Percentiles rank a stretch among this genome's conserved stretches.
Conservation (phyloP, 2,113 vertebrate genomes). For the Albula glossodonta region DNA sequence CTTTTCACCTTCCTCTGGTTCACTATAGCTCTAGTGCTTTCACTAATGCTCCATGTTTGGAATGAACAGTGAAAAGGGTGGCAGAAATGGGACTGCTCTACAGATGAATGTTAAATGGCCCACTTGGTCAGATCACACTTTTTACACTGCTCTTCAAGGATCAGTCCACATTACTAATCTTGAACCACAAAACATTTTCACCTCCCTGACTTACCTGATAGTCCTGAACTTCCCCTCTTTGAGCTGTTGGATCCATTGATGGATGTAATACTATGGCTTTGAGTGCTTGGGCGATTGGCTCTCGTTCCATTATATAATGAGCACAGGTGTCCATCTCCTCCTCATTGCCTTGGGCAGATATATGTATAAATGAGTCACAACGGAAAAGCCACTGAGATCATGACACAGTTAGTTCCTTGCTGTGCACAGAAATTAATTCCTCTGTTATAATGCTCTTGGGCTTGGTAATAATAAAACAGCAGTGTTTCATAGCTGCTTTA, state of each 20-base stretch:
- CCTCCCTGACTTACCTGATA: background rate
- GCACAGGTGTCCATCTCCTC: slow-evolving; percentile 17
- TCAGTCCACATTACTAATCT: background rate
- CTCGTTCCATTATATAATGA: slow-evolving; percentile 15
- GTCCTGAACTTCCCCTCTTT: background rate
- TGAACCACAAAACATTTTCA: background rate
- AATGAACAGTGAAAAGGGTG: too few relatives aligned
- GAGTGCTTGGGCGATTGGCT: slow-evolving; percentile 3
- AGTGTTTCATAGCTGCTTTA: background rate
- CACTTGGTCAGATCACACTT: too few relatives aligned
- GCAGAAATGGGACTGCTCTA: too few relatives aligned
- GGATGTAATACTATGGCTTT: background rate
- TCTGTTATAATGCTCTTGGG: slow-evolving; percentile 8
- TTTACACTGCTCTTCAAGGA: too few relatives aligned
- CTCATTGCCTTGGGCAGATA: slow-evolving; percentile 13
- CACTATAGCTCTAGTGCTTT: too few relatives aligned
- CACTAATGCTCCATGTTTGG: too few relatives aligned
- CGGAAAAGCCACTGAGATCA: slow-evolving; percentile 6
- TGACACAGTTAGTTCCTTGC: slow-evolving; percentile 13
- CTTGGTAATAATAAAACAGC: background rate
- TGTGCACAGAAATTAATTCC: slow-evolving; percentile 27
- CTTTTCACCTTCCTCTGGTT: too few relatives aligned
- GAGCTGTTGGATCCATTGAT: background rate
- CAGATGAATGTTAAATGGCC: too few relatives aligned
- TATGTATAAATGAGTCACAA: background rate